Base-by-base conservation (phyloP, 2,113 vertebrate genomes). In the Guaruba guarouba region DNA sequence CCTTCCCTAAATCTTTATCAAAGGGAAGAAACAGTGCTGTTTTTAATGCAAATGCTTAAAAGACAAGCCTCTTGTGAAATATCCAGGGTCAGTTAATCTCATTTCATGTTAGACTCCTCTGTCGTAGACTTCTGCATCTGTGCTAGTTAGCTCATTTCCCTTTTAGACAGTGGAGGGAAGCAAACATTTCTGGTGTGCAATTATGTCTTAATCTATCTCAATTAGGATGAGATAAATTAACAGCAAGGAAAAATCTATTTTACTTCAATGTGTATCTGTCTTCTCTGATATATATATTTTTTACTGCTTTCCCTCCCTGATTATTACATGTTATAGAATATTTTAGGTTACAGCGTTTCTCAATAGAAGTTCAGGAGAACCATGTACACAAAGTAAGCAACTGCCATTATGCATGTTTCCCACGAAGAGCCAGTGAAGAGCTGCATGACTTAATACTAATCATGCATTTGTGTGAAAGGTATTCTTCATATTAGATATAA, bases 391-490 rank as follows among this genome's bases (percentile, higher is more conserved):
- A 31, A 68, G 15, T 16, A 57, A 9, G 24, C 57, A 29, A 57
- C 28, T 62, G 8, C 13, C 15, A 6, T 55, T 27, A 41, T 0
- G 0, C 19, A 13, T 14, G 1, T 48, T 76, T 39, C 81, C 23
- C 35, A 62, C 5, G 27, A 78, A 90, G 31, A 78, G 39, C 16
- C 23, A 43, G 12, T 52, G 35, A 63, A 82, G 31, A 67, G 23
- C 12, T 77, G 7, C n/a, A 29, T 66, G 31, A 7, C 16, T 82
- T 54, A 71, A 54, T 2, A 7, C 23, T 78, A 54, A 71, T 61
- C 27, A 77, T 7, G 24, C 12, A 29, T 66, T 41, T 70, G 20
- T 35, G 48, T 89, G 61, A 74, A 74, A 29, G 23, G 9, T 68
- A 29, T 84, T 63, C 6, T 55, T 89, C 7, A 16, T 76, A 39